Evolutionary conservation across 2,888 invertebrate species (phyloP).

Genomic region (Keiferia lycopersicella): DNA sequence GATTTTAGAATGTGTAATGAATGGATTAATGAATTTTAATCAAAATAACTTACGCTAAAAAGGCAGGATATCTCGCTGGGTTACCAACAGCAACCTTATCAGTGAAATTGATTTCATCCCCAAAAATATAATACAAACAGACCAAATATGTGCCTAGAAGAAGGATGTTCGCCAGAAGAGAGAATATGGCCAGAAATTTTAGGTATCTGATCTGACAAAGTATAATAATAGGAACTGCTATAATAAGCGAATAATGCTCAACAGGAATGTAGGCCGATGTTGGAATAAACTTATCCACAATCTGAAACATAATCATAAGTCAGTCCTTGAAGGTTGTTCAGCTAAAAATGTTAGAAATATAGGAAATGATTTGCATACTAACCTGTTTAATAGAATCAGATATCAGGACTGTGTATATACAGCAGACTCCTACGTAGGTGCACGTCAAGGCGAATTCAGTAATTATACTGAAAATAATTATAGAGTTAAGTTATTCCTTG

Average conservation of each 20-base stretch:
- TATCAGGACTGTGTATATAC: constrained; percentile 90
- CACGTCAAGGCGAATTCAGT: constrained; percentile 84
- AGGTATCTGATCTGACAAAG: constrained; percentile 85
- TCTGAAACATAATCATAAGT: constrained; percentile 51
- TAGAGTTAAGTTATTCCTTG: neutral
- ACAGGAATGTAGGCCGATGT: constrained; percentile 51
- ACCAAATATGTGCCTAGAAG: constrained; percentile 90
- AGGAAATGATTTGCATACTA: constrained; percentile 34
- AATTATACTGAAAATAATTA: constrained; percentile 59
- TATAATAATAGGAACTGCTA: constrained; percentile 61
- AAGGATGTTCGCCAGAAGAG: constrained; percentile 91
- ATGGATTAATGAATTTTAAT: neutral
- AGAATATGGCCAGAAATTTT: constrained; percentile 93
- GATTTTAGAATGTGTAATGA: no score
- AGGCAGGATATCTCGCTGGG: constrained; percentile 87
- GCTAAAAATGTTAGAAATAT: neutral
- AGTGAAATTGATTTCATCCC: constrained; percentile 62
- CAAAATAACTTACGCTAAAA: constrained; percentile 83
- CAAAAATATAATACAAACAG: constrained; percentile 92
- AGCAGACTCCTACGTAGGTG: constrained; percentile 86
- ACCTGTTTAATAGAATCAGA: constrained; percentile 85
- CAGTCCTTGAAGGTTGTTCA: neutral
- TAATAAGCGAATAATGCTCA: constrained; percentile 70
- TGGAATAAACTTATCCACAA: constrained; percentile 65
- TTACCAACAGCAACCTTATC: constrained; percentile 80